A percentile compares a stretch with the other conserved stretches of the same genome.
These are phyloP conservation scores for Forbesichthys papilliferus DNA, from an alignment of 2,113 vertebrate species.

Conservation along the genomic window DNA sequence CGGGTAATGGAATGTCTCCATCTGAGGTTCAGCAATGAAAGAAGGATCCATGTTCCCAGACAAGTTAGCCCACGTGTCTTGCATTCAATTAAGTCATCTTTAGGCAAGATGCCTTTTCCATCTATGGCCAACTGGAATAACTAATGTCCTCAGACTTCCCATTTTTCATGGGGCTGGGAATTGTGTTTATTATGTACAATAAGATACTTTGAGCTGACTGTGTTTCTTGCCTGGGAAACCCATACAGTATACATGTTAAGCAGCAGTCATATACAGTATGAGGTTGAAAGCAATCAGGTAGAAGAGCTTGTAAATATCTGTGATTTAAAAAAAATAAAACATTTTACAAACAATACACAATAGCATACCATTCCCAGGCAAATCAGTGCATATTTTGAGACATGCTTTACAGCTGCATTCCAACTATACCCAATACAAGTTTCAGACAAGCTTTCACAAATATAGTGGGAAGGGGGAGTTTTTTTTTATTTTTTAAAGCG, in stretches of 20 bases:
- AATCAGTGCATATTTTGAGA: slow-evolving; percentile 90
- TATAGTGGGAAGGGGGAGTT: slow-evolving; percentile 59
- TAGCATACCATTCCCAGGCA: slow-evolving; percentile 86
- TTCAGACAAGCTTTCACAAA: slow-evolving; percentile 82
- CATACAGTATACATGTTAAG: slow-evolving; percentile 72
- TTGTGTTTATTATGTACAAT: slow-evolving; percentile 18
- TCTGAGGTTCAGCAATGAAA: slow-evolving; percentile 68
- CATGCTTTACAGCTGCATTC: slow-evolving; percentile 93
- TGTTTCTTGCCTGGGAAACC: slow-evolving; percentile 38
- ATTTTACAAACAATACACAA: slow-evolving; percentile 80
- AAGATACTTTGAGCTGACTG: slow-evolving; percentile 36
- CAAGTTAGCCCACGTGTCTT: slow-evolving; percentile 25
- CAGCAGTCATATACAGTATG: slow-evolving; percentile 74
- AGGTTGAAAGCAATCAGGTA: slow-evolving; percentile 81
- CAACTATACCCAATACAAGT: slow-evolving; percentile 84
- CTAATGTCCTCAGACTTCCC: slow-evolving; percentile 10
- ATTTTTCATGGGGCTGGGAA: slow-evolving; percentile 22
- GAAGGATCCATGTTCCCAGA: slow-evolving; percentile 66
- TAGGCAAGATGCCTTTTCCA: slow-evolving; percentile 7
- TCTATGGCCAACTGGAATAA: slow-evolving; percentile 12
- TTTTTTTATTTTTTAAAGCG: background rate
- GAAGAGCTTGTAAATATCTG: slow-evolving; percentile 86
- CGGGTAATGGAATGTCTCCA: slow-evolving; percentile 79
- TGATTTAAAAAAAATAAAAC: slow-evolving; percentile 70
- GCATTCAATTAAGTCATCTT: slow-evolving; percentile 16